phyloP scores from a whole-genome alignment of 2,888 invertebrate species.

The Arrhopalites spinosus region DNA sequence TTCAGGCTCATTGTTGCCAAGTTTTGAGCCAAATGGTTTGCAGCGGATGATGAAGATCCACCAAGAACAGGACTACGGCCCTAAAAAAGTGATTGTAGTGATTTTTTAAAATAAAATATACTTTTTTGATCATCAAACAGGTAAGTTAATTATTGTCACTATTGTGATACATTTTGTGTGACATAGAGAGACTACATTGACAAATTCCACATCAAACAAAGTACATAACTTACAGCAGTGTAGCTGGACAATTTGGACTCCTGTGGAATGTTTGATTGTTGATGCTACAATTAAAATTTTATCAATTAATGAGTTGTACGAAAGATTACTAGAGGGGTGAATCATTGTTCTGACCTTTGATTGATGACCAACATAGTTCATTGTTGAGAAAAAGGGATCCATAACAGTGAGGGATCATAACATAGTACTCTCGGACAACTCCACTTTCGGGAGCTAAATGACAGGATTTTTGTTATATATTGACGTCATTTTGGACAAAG shows the following conservation, averaged over 20 bases:
- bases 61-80: slow-evolving; percentile 29
- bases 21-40: slow-evolving; percentile 39
- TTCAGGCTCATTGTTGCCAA: slow-evolving; percentile 35
- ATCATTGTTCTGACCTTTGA: too few species aligned
- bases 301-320: too few species aligned
- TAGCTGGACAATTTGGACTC: slow-evolving; percentile 41
- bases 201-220: neutral
- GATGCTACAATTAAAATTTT: too few species aligned
- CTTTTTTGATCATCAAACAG: too few species aligned
- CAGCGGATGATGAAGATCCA: slow-evolving; percentile 3
- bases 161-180: too few species aligned
- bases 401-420: slow-evolving; percentile 33
- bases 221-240: slow-evolving; percentile 33
- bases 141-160: too few species aligned
- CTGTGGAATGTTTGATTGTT: slow-evolving; percentile 28
- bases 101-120: too few species aligned
- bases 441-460: slow-evolving; percentile 12
- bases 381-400: slow-evolving; percentile 41
- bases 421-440: slow-evolving; percentile 25
- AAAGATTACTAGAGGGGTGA: too few species aligned
- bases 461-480: neutral
- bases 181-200: too few species aligned
- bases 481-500: neutral
- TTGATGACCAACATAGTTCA: slow-evolving; percentile 36
- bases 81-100: too few species aligned